These are phyloP conservation scores for Oryzias celebensis DNA, from an alignment of 2,113 vertebrate genomes.

Conservation along the genomic window DNA sequence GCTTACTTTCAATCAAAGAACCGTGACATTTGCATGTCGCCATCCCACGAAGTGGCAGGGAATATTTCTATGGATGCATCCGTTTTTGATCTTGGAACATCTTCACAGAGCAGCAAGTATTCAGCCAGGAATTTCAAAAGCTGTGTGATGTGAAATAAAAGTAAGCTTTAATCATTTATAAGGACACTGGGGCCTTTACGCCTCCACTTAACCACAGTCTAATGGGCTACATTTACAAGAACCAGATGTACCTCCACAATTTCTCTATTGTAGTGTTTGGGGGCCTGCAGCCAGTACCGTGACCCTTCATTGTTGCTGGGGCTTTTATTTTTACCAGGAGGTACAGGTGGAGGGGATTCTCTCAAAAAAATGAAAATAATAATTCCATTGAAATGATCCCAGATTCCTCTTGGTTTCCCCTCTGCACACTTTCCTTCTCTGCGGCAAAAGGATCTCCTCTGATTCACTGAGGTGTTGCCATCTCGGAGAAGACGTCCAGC, in stretches of 20 bases:
- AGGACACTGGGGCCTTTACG: conserved; percentile 48
- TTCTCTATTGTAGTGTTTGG: conserved; percentile 68
- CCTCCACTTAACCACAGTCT: conserved; percentile 47
- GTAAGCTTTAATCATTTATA: conserved; percentile 50
- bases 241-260: conserved; percentile 72
- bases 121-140: conserved; percentile 40
- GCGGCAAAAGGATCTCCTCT: conserved; percentile 46
- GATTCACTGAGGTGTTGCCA: conserved; percentile 15
- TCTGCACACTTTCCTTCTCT: conserved; percentile 17
- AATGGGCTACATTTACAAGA: conserved; percentile 59
- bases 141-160: conserved; percentile 37
- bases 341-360: conserved; percentile 15
- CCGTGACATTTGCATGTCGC: not conserved
- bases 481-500: conserved; percentile 12
- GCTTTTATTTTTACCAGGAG: conserved; percentile 42
- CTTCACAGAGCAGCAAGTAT: conserved; percentile 4
- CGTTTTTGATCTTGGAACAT: conserved; percentile 1
- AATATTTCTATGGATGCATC: not conserved
- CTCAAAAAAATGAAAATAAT: conserved; percentile 5
- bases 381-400: not conserved
- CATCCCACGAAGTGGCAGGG: not conserved
- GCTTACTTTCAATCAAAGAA: too few relatives aligned
- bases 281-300: conserved; percentile 39
- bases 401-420: conserved; percentile 48
- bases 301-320: conserved; percentile 29